Conservation (phyloP, 1,140 invertebrate species). For the Meloidogyne chitwoodi region DNA sequence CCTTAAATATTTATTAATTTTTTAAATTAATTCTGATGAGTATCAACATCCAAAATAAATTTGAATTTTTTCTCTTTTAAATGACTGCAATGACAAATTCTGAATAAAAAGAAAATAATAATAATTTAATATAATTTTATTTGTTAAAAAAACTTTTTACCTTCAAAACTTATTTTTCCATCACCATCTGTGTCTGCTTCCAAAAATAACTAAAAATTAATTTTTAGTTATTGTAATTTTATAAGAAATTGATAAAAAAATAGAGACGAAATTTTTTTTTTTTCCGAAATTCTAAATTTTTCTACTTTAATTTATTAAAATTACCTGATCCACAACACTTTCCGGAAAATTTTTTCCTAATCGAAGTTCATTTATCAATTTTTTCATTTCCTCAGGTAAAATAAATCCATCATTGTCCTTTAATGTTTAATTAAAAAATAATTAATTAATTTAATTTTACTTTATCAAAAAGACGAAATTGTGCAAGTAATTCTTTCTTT, state of each 20-base stretch:
- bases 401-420: conserved; percentile 60
- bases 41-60: neutral
- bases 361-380: conserved; percentile 49
- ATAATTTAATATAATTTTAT: neutral
- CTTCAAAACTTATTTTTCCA: conserved; percentile 58
- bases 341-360: conserved; percentile 48
- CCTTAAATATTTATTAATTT: no score
- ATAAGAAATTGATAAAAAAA: no score
- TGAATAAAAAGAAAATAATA: conserved; percentile 21
- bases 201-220: conserved; percentile 37
- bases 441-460: conserved; percentile 17
- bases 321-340: conserved; percentile 49
- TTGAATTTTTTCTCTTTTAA: neutral
- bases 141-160: conserved; percentile 15
- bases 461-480: conserved; percentile 56
- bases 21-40: neutral
- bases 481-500: conserved; percentile 48
- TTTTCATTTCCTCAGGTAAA: conserved; percentile 49
- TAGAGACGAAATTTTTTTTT: no score
- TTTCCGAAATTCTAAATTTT: no score
- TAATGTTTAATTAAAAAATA: conserved; percentile 10
- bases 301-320: neutral
- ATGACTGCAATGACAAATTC: conserved; percentile 53
- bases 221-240: no score
- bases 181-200: conserved; percentile 58